Percentiles rank a stretch among this genome's conserved stretches.
These are phyloP conservation scores for Cephus sareptanus DNA, from an alignment of 2,888 invertebrate genomes.

Conservation along the genomic window DNA sequence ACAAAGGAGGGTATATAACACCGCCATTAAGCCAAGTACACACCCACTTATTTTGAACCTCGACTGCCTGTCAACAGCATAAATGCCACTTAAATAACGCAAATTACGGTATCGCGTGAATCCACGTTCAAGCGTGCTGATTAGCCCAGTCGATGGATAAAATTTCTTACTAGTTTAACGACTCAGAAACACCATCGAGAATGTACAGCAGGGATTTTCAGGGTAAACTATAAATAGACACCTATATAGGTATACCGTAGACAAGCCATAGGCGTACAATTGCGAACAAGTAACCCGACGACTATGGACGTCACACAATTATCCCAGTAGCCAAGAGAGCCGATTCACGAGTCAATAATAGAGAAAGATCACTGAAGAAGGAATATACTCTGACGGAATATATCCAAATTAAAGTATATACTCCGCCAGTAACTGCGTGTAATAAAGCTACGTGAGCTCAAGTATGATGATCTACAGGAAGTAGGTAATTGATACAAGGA, in stretches of 20 bases:
- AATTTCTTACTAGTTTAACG: neutral
- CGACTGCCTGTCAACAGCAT: neutral
- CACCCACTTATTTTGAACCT: neutral
- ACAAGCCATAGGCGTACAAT: neutral
- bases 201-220: neutral
- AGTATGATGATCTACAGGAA: neutral
- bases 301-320: neutral
- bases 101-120: slow-evolving; percentile 2
- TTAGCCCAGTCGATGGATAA: neutral
- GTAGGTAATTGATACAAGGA: neutral
- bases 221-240: neutral
- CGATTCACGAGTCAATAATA: neutral
- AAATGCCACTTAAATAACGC: neutral
- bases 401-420: neutral
- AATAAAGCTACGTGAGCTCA: neutral
- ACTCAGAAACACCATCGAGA: neutral
- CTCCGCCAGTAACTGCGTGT: neutral
- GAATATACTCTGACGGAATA: neutral
- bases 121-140: neutral
- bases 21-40: neutral
- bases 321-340: neutral
- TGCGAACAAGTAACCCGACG: neutral
- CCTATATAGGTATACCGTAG: neutral
- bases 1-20: neutral
- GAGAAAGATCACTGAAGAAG: neutral